Base-by-base conservation (phyloP, 2,113 vertebrate species). In the Pterocles orientalis region DNA sequence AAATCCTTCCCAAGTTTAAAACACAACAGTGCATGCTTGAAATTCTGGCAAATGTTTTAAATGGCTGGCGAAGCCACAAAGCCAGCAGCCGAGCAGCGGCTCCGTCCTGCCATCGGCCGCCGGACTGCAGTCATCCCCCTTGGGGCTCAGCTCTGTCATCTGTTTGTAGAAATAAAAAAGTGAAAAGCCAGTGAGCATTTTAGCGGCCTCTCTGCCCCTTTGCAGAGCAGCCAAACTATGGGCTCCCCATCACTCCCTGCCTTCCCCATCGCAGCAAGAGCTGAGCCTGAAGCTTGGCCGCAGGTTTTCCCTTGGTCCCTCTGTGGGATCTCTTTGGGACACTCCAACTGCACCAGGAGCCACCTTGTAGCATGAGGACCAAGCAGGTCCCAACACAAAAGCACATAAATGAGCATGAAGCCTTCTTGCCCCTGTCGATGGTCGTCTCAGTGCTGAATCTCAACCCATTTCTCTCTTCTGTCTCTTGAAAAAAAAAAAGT, bases 211-310 rank as follows among this genome's bases (percentile, higher is more conserved):
- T 60, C 20, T 51, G 58, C 28, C 34, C 43, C 28, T 57, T 18
- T 19, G 48, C 41, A 25, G 28, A 39, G 56, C 34, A 23, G 34
- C 28, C 61, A n/a, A n/a, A 56, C 68, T 5, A 9, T 0, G 0
- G 29, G 13, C 4, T 62, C 20, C 29, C 31, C 41, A 11, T 50
- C 15, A 0, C 21, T 73, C 23, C 14, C 31, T 51, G 41, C 54
- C 34, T 48, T 57, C 33, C 18, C 33, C 56, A n/a, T 5, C 1
- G 1, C 8, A 51, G 18, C 4, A 0, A 29, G n/a, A 33, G 33
- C 19, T 2, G 0, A 79, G 36, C 48, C 23, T 17, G 1, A 4
- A n/a, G 45, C 60, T 86, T 8, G 0, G 16, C 9, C 2, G 2
- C 15, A 16, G 36, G 9, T 50, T 68, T 73, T 76, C 31, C 68